Evolutionary conservation across 2,888 invertebrate genomes (phyloP), one percentile per base, ranked within the genome.

Genomic region (Nematopogon swammerdamellus): DNA sequence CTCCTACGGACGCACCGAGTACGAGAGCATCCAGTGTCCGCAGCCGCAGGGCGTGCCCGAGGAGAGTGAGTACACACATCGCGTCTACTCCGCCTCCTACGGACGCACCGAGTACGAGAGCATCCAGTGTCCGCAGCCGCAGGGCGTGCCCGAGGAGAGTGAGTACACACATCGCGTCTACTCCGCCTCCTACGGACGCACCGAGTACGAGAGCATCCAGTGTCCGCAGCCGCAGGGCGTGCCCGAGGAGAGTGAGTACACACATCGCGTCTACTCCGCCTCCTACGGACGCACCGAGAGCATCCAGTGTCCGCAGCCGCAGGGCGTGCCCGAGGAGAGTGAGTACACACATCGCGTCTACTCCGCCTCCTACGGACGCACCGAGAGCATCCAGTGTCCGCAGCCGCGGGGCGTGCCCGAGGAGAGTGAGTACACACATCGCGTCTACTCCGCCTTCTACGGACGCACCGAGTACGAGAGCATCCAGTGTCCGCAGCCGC

Each of bases 321-420:
- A n/a, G n/a, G n/a, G n/a, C n/a, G n/a, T n/a, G n/a, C n/a, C n/a
- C n/a, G n/a, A n/a, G n/a, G n/a, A n/a, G n/a, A n/a, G n/a, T n/a
- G n/a, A n/a, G n/a, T n/a, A n/a, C n/a, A n/a, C n/a, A n/a, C n/a
- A n/a, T n/a, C n/a, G n/a, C n/a, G n/a, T n/a, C n/a, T n/a, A n/a
- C 79, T 94, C 94, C 44, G 95, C 96, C 36, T 89, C 90, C 70
- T 97, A 92, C 67, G 96, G 96, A n/a, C n/a, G n/a, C n/a, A n/a
- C n/a, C 61, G 92, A 94, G 70, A 92, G 90, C 58, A 85, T 91
- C 56, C 91, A 92, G 64, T 93, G 93, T 66, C 89, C 91, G 10
- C 90, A 92, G 62, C 90, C 91, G 1, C 85, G 88, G 63, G 92
- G 92, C 48, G 91, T 92, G 63, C 87, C 88, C 55, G 93, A 93